Evolutionary conservation across 2,888 invertebrate genomes (phyloP), one percentile per base, ranked within the genome.

Genomic region (Erebia palarica): DNA sequence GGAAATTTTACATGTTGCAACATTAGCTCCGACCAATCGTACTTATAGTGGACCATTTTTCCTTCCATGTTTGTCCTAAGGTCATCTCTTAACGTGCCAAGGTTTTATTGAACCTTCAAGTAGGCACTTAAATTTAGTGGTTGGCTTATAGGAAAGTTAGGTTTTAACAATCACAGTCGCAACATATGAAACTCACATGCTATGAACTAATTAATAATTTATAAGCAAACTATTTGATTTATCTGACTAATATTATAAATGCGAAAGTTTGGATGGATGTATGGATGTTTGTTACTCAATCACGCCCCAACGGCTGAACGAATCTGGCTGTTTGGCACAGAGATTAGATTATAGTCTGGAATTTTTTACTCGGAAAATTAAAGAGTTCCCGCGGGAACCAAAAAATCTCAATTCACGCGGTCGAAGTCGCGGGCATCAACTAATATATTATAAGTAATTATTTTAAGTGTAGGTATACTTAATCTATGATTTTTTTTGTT

Each of bases 171-270:
- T 51, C 63, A 66, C 57, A 69, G 53, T 72, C 67, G 67, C 69
- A 55, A 68, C 69, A 71, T 67, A 73, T 60, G 69, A 63, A 69
- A 68, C 58, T 63, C 67, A 69, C 71, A 49, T 64, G 68, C 63
- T 71, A 66, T 72, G 72, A 67, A 73, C 69, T 73, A 69, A 73
- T 69, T 55, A 69, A 69, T 72, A 64, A 73, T 65, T 36, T 64
- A 68, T 64, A 69, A 72, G 64, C 63, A 64, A 71, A 55, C n/a
- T 51, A 65, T 55, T 63, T 16, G 57, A 65, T 55, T 63, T 27
- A 53, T n/a, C n/a, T n/a, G n/a, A n/a, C n/a, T n/a, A n/a, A n/a
- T n/a, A n/a, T n/a, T n/a, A n/a, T n/a, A n/a, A n/a, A n/a, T n/a
- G n/a, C n/a, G n/a, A n/a, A n/a, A n/a, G n/a, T n/a, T n/a, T n/a